Evolutionary conservation across 2,113 vertebrate genomes (phyloP), one percentile per base, ranked within the genome.

Genomic region (Natator depressus): DNA sequence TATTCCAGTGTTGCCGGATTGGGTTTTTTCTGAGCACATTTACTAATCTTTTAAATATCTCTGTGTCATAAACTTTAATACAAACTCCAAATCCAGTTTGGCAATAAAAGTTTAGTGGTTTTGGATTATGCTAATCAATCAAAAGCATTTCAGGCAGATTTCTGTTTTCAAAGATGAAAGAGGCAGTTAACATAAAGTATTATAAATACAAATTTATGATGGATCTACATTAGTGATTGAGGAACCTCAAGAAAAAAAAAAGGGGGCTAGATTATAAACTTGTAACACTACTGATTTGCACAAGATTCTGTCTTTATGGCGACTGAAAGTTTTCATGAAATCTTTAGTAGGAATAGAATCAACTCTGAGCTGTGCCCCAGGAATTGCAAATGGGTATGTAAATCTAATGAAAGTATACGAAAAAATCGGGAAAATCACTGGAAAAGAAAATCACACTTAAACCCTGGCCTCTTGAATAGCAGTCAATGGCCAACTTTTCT

Each of bases 11-110:
- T 29, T 13, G 49, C 84, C 72, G 29, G 65, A 51, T 65, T 75
- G 46, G 75, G 29, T 16, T 10, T 2, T 49, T 29, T 72, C 12
- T 80, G 49, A 88, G 69, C 42, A 1, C n/a, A 89, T 93, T 93
- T 95, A 84, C 75, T 93, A 95, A 96, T 95, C 93, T 96, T 96
- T 96, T 92, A 89, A 96, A 91, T 96, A 81, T 96, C 87, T 97
- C 47, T 89, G 27, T 69, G 9, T 85, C 50, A 11, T 82, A 97
- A 94, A 95, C 75, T 95, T 87, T 5, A 89, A 65, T 65, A 59
- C 78, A n/a, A 87, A 90, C 88, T 69, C 59, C 82, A 94, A 90
- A 90, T 94, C 95, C 90, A 82, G 72, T 96, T 96, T 96, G 53
- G 79, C 84, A 96, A 93, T 59, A 31, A 89, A 46, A 91, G 53